Evolutionary conservation across 1,140 invertebrate genomes (phyloP).

Genomic region (Pseudobourletiella spinata): DNA sequence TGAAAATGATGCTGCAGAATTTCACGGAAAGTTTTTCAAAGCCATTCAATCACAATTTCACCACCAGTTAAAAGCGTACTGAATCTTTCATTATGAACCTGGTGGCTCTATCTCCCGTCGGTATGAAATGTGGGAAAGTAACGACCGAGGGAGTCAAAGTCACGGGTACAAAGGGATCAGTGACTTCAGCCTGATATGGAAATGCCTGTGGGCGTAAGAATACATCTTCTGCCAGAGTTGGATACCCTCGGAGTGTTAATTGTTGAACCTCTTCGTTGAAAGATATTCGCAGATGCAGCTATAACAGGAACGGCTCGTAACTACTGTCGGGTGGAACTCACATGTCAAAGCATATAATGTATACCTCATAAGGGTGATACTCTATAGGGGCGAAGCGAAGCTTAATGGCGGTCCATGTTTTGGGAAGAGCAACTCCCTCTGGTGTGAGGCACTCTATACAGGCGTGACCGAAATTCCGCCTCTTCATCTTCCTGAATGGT

Average conservation of each 20-base stretch:
- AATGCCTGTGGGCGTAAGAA: not conserved
- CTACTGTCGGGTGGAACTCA: no score
- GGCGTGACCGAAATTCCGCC: conserved; percentile 3
- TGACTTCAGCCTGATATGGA: not conserved
- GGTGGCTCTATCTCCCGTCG: not conserved
- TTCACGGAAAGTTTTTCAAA: not conserved
- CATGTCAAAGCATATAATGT: no score
- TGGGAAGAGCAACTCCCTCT: conserved; percentile 3
- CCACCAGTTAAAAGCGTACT: not conserved
- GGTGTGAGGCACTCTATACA: conserved; percentile 10
- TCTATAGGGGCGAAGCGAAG: conserved; percentile 16
- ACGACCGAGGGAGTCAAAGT: not conserved
- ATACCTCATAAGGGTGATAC: conserved; percentile 5
- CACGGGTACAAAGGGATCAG: conserved; percentile 11
- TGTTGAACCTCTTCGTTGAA: not conserved
- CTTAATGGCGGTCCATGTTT: conserved; percentile 8
- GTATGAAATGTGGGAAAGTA: conserved; percentile 10
- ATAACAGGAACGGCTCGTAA: no score
- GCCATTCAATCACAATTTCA: not conserved
- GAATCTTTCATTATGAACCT: no score
- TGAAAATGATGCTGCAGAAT: conserved; percentile 6
- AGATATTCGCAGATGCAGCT: not conserved
- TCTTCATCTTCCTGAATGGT: conserved; percentile 3
- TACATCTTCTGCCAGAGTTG: not conserved
- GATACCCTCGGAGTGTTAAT: not conserved